Evolutionary conservation across 30 jellyfish, hydroid and myxozoan genomes (phyloP).

Genomic region (Turritopsis dohrnii): DNA sequence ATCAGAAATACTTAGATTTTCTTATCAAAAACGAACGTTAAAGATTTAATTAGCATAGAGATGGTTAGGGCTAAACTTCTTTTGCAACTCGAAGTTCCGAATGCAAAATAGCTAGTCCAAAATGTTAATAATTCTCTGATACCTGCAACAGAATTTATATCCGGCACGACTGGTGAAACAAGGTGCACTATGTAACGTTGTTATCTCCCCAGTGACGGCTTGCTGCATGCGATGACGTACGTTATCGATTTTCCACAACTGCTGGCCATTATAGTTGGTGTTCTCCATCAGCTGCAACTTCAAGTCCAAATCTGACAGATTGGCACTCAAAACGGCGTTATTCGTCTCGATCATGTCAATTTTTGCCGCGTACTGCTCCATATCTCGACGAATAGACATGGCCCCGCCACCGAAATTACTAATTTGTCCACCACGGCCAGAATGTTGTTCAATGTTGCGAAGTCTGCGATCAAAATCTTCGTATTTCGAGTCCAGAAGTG

Average conservation of each 20-base stretch:
- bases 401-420: neutral
- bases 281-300: slow-evolving; percentile 63
- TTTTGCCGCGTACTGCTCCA: neutral
- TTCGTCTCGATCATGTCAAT: slow-evolving; percentile 21
- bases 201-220: no score
- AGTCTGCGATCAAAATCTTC: neutral
- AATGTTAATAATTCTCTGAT: no score
- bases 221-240: slow-evolving; percentile 40
- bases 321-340: slow-evolving; percentile 21
- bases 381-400: neutral
- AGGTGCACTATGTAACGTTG: no score
- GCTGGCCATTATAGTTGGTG: slow-evolving; percentile 61
- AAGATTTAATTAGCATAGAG: no score
- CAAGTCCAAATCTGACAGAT: slow-evolving; percentile 61
- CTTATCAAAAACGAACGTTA: no score
- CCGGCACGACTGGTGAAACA: no score
- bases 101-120: no score
- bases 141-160: no score
- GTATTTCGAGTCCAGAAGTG: neutral
- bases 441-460: neutral
- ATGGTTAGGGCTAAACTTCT: no score
- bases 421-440: neutral
- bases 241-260: slow-evolving; percentile 72
- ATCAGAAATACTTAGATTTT: no score
- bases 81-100: no score